Base-by-base conservation (phyloP, 2,113 vertebrate genomes). In the Charadrius vociferus region DNA sequence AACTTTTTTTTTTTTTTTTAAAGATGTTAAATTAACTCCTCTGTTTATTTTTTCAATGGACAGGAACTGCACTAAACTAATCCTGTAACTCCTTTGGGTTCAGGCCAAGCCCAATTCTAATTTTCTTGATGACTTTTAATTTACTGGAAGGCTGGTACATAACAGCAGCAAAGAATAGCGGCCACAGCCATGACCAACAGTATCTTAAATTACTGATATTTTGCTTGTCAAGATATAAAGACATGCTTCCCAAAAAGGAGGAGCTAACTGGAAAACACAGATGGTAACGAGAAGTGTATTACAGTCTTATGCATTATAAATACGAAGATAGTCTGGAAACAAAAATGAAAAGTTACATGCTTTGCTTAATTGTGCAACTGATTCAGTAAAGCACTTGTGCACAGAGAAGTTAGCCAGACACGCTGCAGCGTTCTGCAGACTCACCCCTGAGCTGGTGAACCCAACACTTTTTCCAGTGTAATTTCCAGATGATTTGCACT, bases 331-430 rank as follows among this genome's bases (percentile, higher is more conserved):
- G 30, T 17, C 26, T 74, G 27, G 27, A 68, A 67, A 34, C 53
- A 90, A 8, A 50, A 49, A 22, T 30, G 61, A n/a, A 3, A 10
- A 27, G 34, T 27, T 23, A 22, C 2, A 0, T 45, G 73, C 14
- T 52, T 14, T 43, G 30, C 71, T 59, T 45, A 22, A 23, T 29
- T 0, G 2, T 19, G 20, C 24, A 24, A 22, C 16, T 23, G 21
- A 14, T 23, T 29, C 10, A 50, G 62, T 20, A 55, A 53, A 47
- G n/a, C n/a, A 27, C 43, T 36, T 13, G 18, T 6, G 24, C 8
- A 22, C 39, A 20, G 5, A 1, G 1, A 36, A 27, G 19, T 19
- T 36, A 29, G 1, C 24, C 16, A 19, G 37, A 20, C 3, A 1
- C 1, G 12, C 78, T 77, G 71, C 2, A 1, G 88, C 1, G 4